Evolutionary conservation across 2,888 invertebrate genomes (phyloP), one percentile per base, ranked within the genome.

Genomic region (Tryphoninae sp.): DNA sequence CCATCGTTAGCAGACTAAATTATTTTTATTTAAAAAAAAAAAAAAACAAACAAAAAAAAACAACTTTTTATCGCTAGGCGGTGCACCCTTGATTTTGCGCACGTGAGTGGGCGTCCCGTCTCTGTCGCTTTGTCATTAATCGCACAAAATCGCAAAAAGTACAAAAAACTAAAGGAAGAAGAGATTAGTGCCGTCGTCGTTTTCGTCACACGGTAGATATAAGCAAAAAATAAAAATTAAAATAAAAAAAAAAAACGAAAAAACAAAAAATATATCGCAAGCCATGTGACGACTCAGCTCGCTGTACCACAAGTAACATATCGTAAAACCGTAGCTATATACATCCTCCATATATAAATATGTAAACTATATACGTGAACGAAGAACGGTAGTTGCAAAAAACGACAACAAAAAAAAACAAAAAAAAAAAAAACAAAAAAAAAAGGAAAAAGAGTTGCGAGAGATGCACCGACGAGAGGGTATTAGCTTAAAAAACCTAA

Each of bases 71-170:
- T 91, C 90, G 91, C 90, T 92, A 89, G 90, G 90, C 90, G 88
- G 88, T 86, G 87, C 88, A 87, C 78, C 74, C 78, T 78, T 62
- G 51, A 80, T 84, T 88, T 87, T 86, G 89, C 89, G 91, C 91
- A 91, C 91, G 91, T 91, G 87, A 90, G 89, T 92, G 90, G 91
- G 91, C 91, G 91, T 92, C 91, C 91, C 91, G 90, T 91, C 90
- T 91, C 89, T 91, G 89, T 91, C 89, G 91, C 91, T 91, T 91
- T 89, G 84, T 87, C 87, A 88, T 89, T 86, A 88, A 87, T 86
- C 86, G 89, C 89, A 88, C 86, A 87, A 67, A 67, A 78, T 82
- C 22, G 19, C n/a, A 59, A 55, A 72, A 58, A 62, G 19, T 72
- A 45, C 53, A 69, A 3, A 19, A 19, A 19, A 11, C 51, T 72